Percentiles rank a stretch among this genome's conserved stretches.
These are phyloP conservation scores for Phocoena phocoena DNA, from an alignment of 2,113 vertebrate genomes.

Conservation along the genomic window DNA sequence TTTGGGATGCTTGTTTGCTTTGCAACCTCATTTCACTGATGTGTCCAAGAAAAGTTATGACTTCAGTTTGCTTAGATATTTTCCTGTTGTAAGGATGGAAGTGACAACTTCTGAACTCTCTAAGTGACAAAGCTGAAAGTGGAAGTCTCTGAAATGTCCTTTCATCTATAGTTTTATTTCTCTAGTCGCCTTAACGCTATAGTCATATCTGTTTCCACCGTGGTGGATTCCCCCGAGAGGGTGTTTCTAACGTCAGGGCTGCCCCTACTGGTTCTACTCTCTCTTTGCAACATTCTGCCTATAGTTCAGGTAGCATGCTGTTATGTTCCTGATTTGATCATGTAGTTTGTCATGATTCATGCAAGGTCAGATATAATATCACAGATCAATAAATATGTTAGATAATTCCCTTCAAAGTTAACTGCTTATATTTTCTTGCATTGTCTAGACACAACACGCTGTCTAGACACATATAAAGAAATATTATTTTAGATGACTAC, in stretches of 20 bases:
- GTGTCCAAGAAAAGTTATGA: background rate
- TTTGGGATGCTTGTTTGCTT: background rate
- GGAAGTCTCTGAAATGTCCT: background rate
- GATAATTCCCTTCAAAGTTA: background rate
- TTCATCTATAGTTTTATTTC: background rate
- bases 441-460: background rate
- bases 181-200: no score
- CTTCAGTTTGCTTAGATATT: background rate
- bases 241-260: background rate
- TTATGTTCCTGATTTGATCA: background rate
- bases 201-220: background rate
- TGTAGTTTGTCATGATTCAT: background rate
- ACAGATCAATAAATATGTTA: background rate
- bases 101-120: background rate
- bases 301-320: background rate
- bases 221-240: background rate
- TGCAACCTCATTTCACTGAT: background rate
- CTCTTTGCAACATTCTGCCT: background rate
- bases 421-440: background rate
- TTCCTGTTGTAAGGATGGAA: background rate
- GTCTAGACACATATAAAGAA: background rate
- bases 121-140: background rate
- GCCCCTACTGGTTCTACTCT: background rate
- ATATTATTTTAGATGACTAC: background rate
- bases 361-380: background rate